Conservation (phyloP, 35 echinoderm and acorn worm species). For the Apostichopus californicus region DNA sequence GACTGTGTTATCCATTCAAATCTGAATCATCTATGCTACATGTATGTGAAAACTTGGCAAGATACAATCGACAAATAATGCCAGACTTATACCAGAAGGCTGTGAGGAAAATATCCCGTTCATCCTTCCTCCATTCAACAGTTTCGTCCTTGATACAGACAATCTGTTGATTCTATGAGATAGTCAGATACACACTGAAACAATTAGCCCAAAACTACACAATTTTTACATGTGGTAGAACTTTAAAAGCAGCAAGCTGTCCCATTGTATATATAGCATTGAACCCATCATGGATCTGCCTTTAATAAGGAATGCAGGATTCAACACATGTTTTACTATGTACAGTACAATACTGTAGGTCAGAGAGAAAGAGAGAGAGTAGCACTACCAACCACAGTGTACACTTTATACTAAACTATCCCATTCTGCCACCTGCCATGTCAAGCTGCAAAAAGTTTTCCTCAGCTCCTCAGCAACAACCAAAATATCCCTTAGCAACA, state of each 20-base stretch:
- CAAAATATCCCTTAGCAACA: conserved; percentile 15
- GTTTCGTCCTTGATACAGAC: background rate
- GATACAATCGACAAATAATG: no score
- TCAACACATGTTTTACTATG: background rate
- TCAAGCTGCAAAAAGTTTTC: background rate
- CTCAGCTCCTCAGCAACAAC: background rate
- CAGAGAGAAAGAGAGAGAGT: background rate
- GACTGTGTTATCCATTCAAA: no score
- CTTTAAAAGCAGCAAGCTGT: background rate
- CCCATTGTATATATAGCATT: no score
- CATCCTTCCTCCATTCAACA: background rate
- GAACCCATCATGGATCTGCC: no score
- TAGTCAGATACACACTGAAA: background rate
- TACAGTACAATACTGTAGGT: background rate
- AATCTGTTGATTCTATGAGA: background rate
- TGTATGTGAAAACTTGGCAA: no score
- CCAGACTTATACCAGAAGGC: no score
- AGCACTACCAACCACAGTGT: background rate
- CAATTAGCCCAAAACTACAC: background rate
- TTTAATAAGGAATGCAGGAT: background rate
- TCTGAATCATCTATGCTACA: no score
- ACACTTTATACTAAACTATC: background rate
- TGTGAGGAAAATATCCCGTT: background rate
- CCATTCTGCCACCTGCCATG: background rate
- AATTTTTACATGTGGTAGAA: background rate